Conservation (phyloP, 64 coral and sea anemone genomes). For the Trachythela sp. region DNA sequence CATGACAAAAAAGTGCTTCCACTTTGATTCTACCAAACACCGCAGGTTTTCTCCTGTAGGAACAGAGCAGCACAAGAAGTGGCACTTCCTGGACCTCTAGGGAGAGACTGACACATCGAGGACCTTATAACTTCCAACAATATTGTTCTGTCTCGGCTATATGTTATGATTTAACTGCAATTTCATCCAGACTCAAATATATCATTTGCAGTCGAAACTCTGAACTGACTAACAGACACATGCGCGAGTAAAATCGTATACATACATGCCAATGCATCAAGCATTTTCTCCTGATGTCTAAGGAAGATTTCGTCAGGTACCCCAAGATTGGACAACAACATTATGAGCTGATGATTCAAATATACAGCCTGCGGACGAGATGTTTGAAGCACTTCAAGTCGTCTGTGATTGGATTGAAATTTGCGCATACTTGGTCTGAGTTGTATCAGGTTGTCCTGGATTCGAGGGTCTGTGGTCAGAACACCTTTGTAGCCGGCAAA, state of each 20-base stretch:
- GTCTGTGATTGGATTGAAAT: constrained; percentile 70
- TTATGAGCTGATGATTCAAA: constrained; percentile 90
- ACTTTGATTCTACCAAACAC: no score
- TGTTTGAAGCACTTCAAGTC: constrained; percentile 85
- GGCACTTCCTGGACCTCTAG: no score
- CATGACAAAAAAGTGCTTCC: no score
- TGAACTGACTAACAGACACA: no score
- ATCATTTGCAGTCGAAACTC: no score
- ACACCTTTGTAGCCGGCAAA: constrained; percentile 97
- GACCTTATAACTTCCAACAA: no score
- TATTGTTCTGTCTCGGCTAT: no score
- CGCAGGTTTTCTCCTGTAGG: no score
- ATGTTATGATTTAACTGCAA: no score
- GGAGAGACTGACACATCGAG: no score
- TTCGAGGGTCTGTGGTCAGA: constrained; percentile 58
- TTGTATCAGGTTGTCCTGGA: constrained; percentile 46
- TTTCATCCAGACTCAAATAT: no score
- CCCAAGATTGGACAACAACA: constrained; percentile 89
- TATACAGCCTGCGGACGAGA: constrained; percentile 89
- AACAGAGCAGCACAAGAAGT: no score
- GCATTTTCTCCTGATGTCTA: constrained; percentile 58
- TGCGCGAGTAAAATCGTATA: not conserved
- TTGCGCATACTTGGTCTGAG: constrained; percentile 90
- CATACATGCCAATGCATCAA: constrained; percentile 77
- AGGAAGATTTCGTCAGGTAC: constrained; percentile 76